A percentile compares a stretch with the other conserved stretches of the same genome.
phyloP scores from a whole-genome alignment of 2,888 invertebrate genomes.

The Epiperipatus broadwayi region DNA sequence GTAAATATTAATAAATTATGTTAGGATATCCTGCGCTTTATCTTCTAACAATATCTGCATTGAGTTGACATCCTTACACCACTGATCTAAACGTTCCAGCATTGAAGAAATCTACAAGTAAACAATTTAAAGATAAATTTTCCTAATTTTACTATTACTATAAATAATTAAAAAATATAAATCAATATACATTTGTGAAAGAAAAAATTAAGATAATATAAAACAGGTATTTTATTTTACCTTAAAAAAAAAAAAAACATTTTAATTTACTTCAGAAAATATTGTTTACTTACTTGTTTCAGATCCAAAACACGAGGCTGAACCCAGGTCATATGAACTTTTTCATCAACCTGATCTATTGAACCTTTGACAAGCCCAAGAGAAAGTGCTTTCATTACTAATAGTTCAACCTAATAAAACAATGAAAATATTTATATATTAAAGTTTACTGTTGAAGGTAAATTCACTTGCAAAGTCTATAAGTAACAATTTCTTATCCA shows the following conservation, averaged over 20 bases:
- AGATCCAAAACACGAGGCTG: constrained; percentile 58
- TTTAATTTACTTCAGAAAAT: constrained; percentile 1
- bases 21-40: constrained; percentile 56
- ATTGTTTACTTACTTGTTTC: constrained; percentile 33
- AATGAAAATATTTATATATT: too few species aligned
- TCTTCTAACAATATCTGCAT: constrained; percentile 53
- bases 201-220: constrained; percentile 20
- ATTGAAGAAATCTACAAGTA: constrained; percentile 48
- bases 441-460: too few species aligned
- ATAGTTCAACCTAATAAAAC: constrained; percentile 64
- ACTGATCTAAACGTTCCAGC: constrained; percentile 47
- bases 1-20: too few species aligned
- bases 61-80: constrained; percentile 50
- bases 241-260: not conserved
- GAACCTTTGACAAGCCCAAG: constrained; percentile 80
- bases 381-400: constrained; percentile 94
- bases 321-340: constrained; percentile 63
- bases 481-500: too few species aligned
- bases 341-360: constrained; percentile 67
- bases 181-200: too few species aligned
- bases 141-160: too few species aligned
- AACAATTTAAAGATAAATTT: too few species aligned
- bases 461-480: too few species aligned
- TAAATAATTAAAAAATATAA: too few species aligned
- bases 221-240: not conserved